phyloP scores from a whole-genome alignment of 2,797 vertebrate genomes.

The Eurystomus glaucurus region DNA sequence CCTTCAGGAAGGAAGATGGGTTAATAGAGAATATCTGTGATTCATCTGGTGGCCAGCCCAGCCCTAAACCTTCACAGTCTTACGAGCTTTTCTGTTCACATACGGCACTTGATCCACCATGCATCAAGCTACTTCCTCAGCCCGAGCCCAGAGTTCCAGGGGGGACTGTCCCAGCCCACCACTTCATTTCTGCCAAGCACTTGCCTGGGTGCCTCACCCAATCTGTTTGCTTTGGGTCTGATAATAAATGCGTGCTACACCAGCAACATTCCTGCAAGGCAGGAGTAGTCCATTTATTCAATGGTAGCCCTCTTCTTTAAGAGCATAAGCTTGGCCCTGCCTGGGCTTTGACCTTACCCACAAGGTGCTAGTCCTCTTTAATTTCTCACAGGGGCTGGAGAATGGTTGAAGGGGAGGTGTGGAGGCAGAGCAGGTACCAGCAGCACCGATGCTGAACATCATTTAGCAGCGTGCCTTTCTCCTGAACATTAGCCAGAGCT shows the following conservation, averaged over 20 bases:
- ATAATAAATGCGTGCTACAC: fast-evolving
- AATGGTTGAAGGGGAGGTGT: neutral
- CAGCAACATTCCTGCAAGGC: fast-evolving
- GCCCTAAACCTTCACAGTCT: neutral
- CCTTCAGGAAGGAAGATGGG: neutral
- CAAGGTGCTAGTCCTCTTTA: fast-evolving
- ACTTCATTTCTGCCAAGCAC: neutral
- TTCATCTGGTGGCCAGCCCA: neutral
- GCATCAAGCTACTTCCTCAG: fast-evolving
- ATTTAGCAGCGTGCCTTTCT: fast-evolving
- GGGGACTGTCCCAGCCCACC: neutral
- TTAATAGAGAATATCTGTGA: neutral
- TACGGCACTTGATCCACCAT: neutral
- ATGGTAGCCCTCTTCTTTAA: neutral
- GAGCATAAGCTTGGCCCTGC: neutral
- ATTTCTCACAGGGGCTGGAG: fast-evolving
- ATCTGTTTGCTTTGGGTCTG: neutral
- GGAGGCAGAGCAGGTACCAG: neutral
- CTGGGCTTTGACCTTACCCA: fast-evolving
- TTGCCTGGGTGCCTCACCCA: fast-evolving
- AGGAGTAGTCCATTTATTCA: fast-evolving
- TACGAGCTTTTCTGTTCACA: neutral
- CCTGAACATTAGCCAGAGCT: fast-evolving
- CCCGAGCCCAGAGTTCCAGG: fast-evolving
- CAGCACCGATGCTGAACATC: fast-evolving